Conservation (phyloP, 2,797 vertebrate genomes). For the Cottoperca gobio region DNA sequence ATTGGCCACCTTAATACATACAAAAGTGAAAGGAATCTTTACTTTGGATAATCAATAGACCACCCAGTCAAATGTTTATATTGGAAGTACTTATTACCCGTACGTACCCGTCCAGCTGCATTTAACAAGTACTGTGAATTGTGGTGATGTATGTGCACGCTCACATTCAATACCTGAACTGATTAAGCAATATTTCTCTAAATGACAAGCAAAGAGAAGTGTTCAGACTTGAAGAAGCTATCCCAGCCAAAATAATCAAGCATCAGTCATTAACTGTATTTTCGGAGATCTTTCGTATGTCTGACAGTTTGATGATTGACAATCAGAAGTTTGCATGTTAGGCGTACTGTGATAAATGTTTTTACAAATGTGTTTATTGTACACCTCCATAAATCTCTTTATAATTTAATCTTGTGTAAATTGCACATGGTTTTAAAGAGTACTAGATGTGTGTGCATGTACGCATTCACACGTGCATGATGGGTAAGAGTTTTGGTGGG, state of each 20-base stretch:
- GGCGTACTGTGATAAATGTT: background rate
- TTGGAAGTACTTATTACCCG: background rate
- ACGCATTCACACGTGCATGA: slow-evolving; percentile 41
- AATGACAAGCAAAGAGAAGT: slow-evolving; percentile 26
- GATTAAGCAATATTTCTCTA: slow-evolving; percentile 20
- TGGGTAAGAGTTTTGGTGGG: slow-evolving; percentile 19
- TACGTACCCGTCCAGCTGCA: background rate
- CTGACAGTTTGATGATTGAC: slow-evolving; percentile 1
- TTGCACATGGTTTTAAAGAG: background rate
- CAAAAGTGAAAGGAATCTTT: background rate
- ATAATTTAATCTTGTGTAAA: background rate
- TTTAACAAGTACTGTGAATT: background rate
- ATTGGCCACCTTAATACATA: background rate
- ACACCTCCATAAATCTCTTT: background rate
- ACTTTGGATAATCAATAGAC: background rate
- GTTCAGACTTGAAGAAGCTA: slow-evolving; percentile 42
- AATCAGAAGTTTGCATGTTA: background rate
- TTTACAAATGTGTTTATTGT: background rate
- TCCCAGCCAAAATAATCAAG: slow-evolving; percentile 38
- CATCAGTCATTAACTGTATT: slow-evolving; percentile 32
- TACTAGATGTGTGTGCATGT: background rate
- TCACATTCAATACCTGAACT: slow-evolving; percentile 1
- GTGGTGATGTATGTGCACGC: slow-evolving; percentile 8
- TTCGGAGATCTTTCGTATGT: slow-evolving; percentile 15
- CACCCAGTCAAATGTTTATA: slow-evolving; percentile 1